phyloP scores from a whole-genome alignment of 2,888 invertebrate species.

The Galeruca laticollis region DNA sequence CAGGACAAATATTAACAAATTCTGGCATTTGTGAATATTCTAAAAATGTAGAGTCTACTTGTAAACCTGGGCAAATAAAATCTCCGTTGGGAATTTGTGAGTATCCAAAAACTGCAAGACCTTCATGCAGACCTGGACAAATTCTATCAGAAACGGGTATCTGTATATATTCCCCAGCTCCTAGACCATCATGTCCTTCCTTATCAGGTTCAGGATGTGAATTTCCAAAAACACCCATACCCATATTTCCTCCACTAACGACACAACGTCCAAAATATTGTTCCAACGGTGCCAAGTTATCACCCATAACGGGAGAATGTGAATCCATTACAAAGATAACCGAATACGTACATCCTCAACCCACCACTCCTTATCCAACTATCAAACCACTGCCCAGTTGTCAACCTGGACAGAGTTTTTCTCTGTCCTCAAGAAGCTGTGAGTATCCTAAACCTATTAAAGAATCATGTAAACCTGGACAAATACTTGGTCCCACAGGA shows the following conservation, averaged over 20 bases:
- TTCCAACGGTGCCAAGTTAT: constrained; percentile 32
- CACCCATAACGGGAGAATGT: constrained; percentile 37
- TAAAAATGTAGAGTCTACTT: constrained; percentile 32
- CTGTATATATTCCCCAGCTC: constrained; percentile 34
- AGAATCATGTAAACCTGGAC: no score
- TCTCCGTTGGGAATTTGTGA: neutral
- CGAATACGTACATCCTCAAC: constrained; percentile 27
- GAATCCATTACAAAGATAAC: constrained; percentile 42
- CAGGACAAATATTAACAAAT: constrained; percentile 40
- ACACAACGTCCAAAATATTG: constrained; percentile 21
- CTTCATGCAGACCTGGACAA: constrained; percentile 23
- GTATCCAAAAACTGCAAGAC: constrained; percentile 17
- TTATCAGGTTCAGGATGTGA: constrained; percentile 38
- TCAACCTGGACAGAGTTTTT: neutral
- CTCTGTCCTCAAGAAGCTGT: no score
- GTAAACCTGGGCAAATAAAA: constrained; percentile 31
- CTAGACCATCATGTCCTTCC: constrained; percentile 27
- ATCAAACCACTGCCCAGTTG: constrained; percentile 29
- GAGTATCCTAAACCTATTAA: no score
- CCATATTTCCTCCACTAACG: constrained; percentile 6
- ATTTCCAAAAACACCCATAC: constrained; percentile 36
- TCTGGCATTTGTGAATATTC: constrained; percentile 46
- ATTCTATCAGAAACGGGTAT: constrained; percentile 36
- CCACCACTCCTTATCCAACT: constrained; percentile 22
- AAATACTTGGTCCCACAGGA: no score